Conservation (phyloP, 2,888 invertebrate species). For the Ommatoiulus sabulosus region DNA sequence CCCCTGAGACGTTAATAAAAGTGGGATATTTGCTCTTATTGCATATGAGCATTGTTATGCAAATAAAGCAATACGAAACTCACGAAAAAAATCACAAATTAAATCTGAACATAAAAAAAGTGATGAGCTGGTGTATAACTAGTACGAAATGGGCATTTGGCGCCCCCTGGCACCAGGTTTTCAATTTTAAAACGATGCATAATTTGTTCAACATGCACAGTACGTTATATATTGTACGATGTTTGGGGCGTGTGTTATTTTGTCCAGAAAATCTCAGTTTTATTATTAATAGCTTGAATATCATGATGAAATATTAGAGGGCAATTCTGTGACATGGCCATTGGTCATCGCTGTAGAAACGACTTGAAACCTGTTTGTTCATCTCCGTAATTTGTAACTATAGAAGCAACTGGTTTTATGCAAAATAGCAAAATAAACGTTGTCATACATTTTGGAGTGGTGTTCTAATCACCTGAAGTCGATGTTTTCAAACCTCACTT, state of each 20-base stretch:
- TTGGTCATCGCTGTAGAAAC: not conserved
- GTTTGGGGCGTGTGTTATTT: too few species aligned
- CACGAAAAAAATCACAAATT: not conserved
- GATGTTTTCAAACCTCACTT: not conserved
- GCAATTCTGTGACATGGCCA: not conserved
- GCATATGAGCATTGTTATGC: constrained; percentile 39
- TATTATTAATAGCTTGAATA: too few species aligned
- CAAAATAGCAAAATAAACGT: too few species aligned
- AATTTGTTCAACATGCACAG: not conserved
- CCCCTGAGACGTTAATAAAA: constrained; percentile 11
- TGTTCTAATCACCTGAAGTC: not conserved
- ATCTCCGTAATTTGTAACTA: not conserved
- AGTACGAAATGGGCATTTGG: not conserved
- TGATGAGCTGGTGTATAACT: not conserved
- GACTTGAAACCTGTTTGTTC: not conserved
- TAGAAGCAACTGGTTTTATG: not conserved
- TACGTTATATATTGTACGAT: not conserved
- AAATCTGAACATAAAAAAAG: not conserved
- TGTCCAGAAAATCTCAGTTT: too few species aligned
- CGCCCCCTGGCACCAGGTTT: not conserved
- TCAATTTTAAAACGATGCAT: not conserved
- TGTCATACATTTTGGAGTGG: not conserved
- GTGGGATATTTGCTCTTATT: constrained; percentile 40
- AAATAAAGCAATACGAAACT: constrained; percentile 23
- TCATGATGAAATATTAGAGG: not conserved